Conservation (phyloP, 2,888 invertebrate genomes). For the Halocaridina rubra region DNA sequence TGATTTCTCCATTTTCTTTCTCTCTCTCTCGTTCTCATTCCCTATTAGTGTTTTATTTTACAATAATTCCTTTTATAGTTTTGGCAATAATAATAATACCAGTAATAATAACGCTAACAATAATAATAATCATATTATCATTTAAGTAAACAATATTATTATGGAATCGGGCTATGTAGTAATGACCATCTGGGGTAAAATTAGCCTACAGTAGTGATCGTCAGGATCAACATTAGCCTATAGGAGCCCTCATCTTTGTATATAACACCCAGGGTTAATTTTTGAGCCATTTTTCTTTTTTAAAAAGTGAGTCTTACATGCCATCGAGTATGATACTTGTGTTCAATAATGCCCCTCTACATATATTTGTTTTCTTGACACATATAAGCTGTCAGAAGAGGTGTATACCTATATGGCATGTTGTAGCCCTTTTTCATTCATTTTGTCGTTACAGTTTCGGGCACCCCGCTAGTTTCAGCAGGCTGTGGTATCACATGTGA, state of each 20-base stretch:
- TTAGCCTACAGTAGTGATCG: background rate
- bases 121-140: background rate
- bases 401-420: too few relatives aligned
- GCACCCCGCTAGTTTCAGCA: too few relatives aligned
- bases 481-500: too few relatives aligned
- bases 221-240: background rate
- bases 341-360: too few relatives aligned
- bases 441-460: too few relatives aligned
- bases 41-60: too few relatives aligned
- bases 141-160: background rate
- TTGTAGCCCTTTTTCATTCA: too few relatives aligned
- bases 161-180: background rate
- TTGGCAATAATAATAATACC: background rate
- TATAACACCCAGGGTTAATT: background rate
- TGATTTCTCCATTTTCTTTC: too few relatives aligned
- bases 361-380: too few relatives aligned
- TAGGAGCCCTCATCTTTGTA: background rate
- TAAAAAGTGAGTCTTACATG: background rate
- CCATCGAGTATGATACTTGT: background rate
- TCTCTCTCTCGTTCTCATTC: too few relatives aligned
- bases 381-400: too few relatives aligned
- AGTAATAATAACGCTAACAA: background rate
- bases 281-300: background rate
- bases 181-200: background rate
- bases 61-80: too few relatives aligned